These are phyloP conservation scores for Eucidaris tribuloides DNA, from an alignment of 35 echinoderm and acorn worm genomes.

Conservation along the genomic window DNA sequence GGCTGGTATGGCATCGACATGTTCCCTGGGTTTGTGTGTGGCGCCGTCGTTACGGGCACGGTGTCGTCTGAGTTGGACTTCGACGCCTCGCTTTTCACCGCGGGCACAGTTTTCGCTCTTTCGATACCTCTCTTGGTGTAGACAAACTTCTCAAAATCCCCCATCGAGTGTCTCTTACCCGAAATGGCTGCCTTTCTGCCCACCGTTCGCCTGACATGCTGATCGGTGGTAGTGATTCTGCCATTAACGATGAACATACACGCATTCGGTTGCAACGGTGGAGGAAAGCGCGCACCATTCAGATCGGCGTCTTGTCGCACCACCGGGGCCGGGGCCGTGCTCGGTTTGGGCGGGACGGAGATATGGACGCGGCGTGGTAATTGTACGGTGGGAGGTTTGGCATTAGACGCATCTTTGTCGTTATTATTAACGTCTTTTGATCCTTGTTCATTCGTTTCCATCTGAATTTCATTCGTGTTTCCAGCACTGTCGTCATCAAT, in stretches of 20 bases:
- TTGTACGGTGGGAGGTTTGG: not conserved
- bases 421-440: no score
- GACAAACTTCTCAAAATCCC: not conserved
- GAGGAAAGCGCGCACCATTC: not conserved
- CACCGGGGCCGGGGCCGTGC: not conserved
- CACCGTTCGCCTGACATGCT: not conserved
- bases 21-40: not conserved
- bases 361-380: not conserved
- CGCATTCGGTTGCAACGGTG: not conserved
- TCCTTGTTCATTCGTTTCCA: no score
- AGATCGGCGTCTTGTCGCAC: no score
- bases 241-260: conserved; percentile 18
- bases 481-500: no score
- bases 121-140: conserved; percentile 6
- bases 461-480: no score
- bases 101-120: not conserved
- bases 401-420: no score
- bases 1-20: not conserved
- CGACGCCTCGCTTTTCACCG: not conserved
- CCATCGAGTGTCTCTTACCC: not conserved
- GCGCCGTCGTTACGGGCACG: no score
- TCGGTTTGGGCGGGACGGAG: not conserved
- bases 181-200: not conserved
- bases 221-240: not conserved
- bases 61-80: not conserved